Conservation (phyloP, 2,113 vertebrate genomes). For the Cichladusa arquata region DNA sequence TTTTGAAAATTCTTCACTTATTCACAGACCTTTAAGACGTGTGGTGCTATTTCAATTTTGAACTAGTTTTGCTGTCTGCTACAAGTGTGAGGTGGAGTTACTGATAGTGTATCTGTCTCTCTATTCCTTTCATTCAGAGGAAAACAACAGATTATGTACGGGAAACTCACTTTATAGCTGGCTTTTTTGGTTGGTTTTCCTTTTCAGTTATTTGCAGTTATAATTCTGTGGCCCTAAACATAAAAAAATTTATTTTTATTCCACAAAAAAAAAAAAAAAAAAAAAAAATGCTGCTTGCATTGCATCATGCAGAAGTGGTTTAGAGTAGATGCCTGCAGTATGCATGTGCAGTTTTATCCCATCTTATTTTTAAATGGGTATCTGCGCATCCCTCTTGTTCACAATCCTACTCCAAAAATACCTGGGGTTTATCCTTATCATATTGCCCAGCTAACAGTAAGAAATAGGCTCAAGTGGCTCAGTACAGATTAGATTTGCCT, state of each 20-base stretch:
- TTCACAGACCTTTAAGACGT: not conserved
- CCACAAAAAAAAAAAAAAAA: not conserved
- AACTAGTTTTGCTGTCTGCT: not conserved
- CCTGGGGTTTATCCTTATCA: constrained; percentile 54
- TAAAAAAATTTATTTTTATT: not conserved
- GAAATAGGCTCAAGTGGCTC: constrained; percentile 55
- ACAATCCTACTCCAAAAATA: constrained; percentile 61
- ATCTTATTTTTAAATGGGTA: constrained; percentile 23
- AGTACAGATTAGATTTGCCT: constrained; percentile 24
- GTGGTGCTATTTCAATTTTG: not conserved
- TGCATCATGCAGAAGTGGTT: not conserved
- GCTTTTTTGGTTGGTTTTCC: not conserved
- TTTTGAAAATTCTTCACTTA: not conserved
- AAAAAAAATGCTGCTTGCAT: not conserved
- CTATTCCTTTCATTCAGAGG: not conserved
- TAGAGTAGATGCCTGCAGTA: not conserved
- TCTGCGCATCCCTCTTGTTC: not conserved
- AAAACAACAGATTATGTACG: not conserved
- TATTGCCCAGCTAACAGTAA: constrained; percentile 35
- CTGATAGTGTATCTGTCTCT: not conserved
- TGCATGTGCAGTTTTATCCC: not conserved
- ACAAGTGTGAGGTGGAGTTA: not conserved
- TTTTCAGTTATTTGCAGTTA: not conserved
- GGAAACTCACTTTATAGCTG: not conserved
- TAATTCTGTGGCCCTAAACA: not conserved